Conservation (phyloP, 2,888 invertebrate genomes). For the Bhutanitis thaidina region DNA sequence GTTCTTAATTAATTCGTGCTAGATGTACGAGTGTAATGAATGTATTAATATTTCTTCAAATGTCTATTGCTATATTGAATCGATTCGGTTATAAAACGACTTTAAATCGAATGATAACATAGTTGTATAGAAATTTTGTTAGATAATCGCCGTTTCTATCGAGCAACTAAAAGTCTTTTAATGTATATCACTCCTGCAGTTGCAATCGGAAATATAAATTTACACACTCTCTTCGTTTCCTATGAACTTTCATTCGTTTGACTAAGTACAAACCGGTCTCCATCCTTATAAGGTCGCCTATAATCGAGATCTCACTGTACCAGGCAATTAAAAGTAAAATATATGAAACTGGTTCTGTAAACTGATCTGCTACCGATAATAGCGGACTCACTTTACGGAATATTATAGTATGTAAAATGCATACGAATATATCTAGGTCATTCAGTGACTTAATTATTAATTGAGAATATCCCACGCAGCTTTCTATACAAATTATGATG, state of each 20-base stretch:
- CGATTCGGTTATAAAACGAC: no score
- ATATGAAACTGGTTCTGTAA: neutral
- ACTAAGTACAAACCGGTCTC: neutral
- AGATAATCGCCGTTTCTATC: no score
- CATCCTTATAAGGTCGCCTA: neutral
- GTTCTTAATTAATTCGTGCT: no score
- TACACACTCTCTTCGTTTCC: neutral
- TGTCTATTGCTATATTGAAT: no score
- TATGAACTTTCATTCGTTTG: neutral
- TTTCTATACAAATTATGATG: neutral
- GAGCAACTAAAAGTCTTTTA: neutral
- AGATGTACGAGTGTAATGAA: no score
- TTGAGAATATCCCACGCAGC: slow-evolving; percentile 1
- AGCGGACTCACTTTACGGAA: neutral
- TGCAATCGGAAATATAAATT: neutral
- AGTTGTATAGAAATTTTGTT: no score
- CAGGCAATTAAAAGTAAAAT: slow-evolving; percentile 2
- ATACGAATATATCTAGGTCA: neutral
- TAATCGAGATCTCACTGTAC: neutral
- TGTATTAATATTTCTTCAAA: no score
- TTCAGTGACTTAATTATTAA: neutral
- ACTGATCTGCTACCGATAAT: neutral
- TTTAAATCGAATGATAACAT: no score
- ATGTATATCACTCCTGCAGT: neutral
- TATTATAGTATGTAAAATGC: neutral